A percentile compares a stretch with the other conserved stretches of the same genome.
These are phyloP conservation scores for Gallinago solitaria DNA, from an alignment of 2,797 vertebrate species.

Conservation along the genomic window DNA sequence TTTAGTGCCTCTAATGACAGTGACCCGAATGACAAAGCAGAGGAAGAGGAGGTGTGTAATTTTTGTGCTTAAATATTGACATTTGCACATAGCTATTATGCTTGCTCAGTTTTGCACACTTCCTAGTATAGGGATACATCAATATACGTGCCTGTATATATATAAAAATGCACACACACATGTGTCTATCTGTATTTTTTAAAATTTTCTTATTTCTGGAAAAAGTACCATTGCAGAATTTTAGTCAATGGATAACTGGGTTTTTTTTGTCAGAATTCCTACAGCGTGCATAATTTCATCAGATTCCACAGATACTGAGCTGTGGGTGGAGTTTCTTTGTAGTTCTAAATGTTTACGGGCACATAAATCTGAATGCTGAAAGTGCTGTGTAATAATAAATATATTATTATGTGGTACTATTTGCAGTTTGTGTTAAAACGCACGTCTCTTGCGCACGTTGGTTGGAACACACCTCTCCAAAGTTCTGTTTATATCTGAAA, in stretches of 20 bases:
- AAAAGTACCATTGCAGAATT: not conserved
- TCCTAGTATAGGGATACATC: not conserved
- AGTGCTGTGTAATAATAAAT: not conserved
- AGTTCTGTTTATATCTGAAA: not conserved
- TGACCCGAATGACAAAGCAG: slow-evolving; percentile 78
- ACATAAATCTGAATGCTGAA: not conserved
- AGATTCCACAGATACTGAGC: not conserved
- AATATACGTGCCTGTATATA: not conserved
- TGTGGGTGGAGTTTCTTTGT: not conserved
- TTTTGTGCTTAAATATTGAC: slow-evolving; percentile 76
- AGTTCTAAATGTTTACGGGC: not conserved
- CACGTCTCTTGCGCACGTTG: not conserved
- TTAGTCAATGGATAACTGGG: not conserved
- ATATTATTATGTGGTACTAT: not conserved
- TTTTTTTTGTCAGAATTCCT: not conserved
- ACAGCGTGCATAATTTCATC: not conserved
- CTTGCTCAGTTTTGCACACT: slow-evolving; percentile 33
- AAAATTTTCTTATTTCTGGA: not conserved
- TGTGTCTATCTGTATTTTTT: not conserved
- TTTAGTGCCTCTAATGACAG: slow-evolving; percentile 69
- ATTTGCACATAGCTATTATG: slow-evolving; percentile 26
- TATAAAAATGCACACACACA: not conserved
- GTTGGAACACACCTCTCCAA: not conserved
- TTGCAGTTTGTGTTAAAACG: not conserved
- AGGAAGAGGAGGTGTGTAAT: slow-evolving; percentile 88